Base-by-base conservation (phyloP, 2,113 vertebrate species). In the Pitta sordida region DNA sequence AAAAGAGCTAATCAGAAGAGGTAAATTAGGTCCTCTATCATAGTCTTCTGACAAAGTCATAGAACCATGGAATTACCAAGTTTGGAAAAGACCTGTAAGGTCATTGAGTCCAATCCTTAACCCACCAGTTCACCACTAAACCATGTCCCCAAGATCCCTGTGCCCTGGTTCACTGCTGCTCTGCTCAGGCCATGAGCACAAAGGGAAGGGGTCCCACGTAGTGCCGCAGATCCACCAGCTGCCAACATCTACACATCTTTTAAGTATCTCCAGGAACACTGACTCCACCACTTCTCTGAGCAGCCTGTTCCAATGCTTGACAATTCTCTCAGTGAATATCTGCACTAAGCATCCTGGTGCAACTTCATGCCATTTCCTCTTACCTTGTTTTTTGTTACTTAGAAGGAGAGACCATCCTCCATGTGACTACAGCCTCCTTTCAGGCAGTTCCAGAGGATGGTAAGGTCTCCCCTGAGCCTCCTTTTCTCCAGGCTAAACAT, bases 1-100 rank as follows among this genome's bases (percentile, higher is more conserved):
- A 88, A 98, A 97, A 91, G 98, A 99, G 76, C 97, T 99, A 81
- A 98, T 99, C 90, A 98, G 97, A 96, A 98, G 98, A 98, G 99
- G 99, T 99, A 97, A 95, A 58, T 81, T 98, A 96, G 82, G 51
- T 86, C 44, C 34, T 93, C 48, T 94, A 10, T 86, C 22, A 17
- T 77, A n/a, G 27, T 80, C 13, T 73, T 59, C 7, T 15, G 43
- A 11, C 8, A 21, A 46, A 60, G 23, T 55, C 11, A 16, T 34
- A 8, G 30, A 68, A 32, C n/a, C 7, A 5, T 13, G 9, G 39
- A 53, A 13, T 60, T 7, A 7, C 67, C 21, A 36, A 27, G 30
- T 30, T 18, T 83, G 34, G 20, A 41, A 48, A 62, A 83, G 14
- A 48, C 34, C 9, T 62, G 9, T 26, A 15, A 46, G 20, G 30